Conservation (phyloP, 2,797 vertebrate genomes). For the Alauda arvensis region DNA sequence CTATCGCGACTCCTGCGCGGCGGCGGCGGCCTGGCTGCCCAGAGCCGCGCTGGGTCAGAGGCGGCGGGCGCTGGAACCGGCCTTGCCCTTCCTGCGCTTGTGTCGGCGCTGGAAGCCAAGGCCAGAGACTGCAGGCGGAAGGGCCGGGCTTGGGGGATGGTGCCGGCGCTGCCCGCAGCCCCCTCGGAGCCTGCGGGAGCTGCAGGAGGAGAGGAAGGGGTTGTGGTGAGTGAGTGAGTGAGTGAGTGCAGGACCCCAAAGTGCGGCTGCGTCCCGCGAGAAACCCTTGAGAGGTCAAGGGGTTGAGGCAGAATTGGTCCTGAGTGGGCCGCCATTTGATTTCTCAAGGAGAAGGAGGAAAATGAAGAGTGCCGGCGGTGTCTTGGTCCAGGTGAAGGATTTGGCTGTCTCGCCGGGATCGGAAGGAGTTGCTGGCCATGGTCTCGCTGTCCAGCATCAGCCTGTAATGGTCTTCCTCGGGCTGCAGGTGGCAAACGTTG, state of each 20-base stretch:
- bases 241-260: background rate
- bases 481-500: background rate
- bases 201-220: background rate
- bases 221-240: fast-evolving
- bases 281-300: background rate
- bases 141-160: slow-evolving; percentile 65
- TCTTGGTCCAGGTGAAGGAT: slow-evolving; percentile 68
- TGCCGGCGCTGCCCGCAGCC: slow-evolving; percentile 35
- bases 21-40: no score
- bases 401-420: slow-evolving; percentile 74
- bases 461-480: slow-evolving; percentile 83
- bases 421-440: slow-evolving; percentile 86
- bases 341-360: background rate
- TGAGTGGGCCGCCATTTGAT: background rate
- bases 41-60: background rate
- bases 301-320: background rate
- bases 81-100: slow-evolving; percentile 80
- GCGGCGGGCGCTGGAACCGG: background rate
- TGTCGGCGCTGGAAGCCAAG: slow-evolving; percentile 56
- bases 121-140: slow-evolving; percentile 84
- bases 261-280: background rate
- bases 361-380: background rate
- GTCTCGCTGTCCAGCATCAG: slow-evolving; percentile 85
- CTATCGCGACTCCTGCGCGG: background rate
- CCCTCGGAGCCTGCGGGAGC: background rate